Evolutionary conservation across 2,888 invertebrate genomes (phyloP).

Genomic region (Dermolepida albohirtum): DNA sequence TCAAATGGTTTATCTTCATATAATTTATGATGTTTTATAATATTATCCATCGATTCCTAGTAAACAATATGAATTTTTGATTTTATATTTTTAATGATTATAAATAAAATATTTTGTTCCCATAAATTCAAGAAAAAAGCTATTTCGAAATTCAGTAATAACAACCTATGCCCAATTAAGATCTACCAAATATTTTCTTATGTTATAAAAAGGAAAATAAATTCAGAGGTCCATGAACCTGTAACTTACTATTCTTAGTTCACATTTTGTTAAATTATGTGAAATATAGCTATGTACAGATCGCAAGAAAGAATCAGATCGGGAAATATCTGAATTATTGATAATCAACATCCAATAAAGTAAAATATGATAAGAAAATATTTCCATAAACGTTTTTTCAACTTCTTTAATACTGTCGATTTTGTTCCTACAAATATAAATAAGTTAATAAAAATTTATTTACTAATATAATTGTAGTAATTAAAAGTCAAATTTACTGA

Average conservation of each 20-base stretch:
- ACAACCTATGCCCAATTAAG: too few relatives aligned
- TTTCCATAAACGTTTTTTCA: slow-evolving; percentile 14
- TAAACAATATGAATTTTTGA: too few relatives aligned
- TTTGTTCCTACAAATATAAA: slow-evolving; percentile 16
- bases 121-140: too few relatives aligned
- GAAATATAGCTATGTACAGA: slow-evolving; percentile 25
- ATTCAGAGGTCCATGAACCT: too few relatives aligned
- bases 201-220: background rate
- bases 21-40: slow-evolving; percentile 26
- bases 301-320: slow-evolving; percentile 29
- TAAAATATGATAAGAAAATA: slow-evolving; percentile 34
- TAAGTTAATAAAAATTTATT: background rate
- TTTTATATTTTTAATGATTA: too few relatives aligned
- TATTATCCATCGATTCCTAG: slow-evolving; percentile 34
- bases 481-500: slow-evolving; percentile 13
- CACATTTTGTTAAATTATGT: slow-evolving; percentile 28
- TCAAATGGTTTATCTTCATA: slow-evolving; percentile 18
- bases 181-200: too few relatives aligned
- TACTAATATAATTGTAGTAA: background rate
- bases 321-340: slow-evolving; percentile 24
- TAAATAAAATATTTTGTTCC: too few relatives aligned
- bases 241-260: slow-evolving; percentile 30
- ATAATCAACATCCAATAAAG: slow-evolving; percentile 28
- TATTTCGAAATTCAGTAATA: background rate
- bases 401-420: slow-evolving; percentile 1